Base-by-base conservation (phyloP, 1,140 invertebrate species). In the Cecropterus lyciades region DNA sequence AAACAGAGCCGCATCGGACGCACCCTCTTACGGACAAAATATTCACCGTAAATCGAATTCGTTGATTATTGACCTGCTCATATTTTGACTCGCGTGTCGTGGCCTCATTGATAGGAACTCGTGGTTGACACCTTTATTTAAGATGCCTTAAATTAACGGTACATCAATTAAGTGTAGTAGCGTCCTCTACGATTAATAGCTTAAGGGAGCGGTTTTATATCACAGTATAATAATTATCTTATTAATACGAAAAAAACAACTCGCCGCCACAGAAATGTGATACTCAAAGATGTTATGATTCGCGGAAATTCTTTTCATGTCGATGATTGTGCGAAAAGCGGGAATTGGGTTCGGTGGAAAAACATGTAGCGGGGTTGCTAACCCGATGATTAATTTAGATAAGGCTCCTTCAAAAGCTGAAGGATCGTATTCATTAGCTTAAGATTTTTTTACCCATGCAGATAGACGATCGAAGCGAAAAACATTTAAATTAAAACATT, bases 1-100 rank as follows among this genome's bases (percentile, higher is more conserved):
- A 74, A 75, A 72, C 64, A 65, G 48, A 52, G 67, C 68, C 72
- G 53, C 72, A 70, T 72, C 70, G 66, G 68, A 51, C 53, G 72
- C 55, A 71, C 63, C 70, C 63, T 75, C 72, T 78, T 75, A 72
- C 69, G 55, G 56, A 65, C 68, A 64, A 62, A 67, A 53, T 53
- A 64, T 64, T 43, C 49, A 42, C 16, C 33, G 48, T 63, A 40
- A 24, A 52, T 52, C 33, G 42, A 45, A 64, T 64, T 64, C 49
- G 33, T 43, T 40, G 46, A 64, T 53, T 64, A 64, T 53, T 64
- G 60, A 43, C 60, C 37, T 43, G 13, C 30, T 27, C 33, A 20
- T 52, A 52, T 43, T 63, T 52, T 9, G 37, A 43, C 37, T 63
- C 20, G 60, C 60, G 60, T 63, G 60, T 24, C 49, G 37, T 24